Base-by-base conservation (phyloP, 2,888 invertebrate genomes). In the Nymphalis polychloros region DNA sequence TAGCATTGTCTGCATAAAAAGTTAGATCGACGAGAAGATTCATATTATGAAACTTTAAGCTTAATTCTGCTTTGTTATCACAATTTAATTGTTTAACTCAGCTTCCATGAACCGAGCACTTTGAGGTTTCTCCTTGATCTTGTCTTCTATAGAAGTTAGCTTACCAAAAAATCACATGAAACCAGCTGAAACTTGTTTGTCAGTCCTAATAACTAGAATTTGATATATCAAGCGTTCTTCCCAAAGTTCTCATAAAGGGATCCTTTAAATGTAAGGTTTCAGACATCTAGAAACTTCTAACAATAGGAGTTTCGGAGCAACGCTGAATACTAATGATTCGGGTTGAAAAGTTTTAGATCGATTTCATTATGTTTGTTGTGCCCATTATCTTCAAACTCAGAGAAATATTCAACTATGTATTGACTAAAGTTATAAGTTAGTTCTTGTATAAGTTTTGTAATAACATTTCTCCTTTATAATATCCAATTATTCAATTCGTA, bases 291-390 rank as follows among this genome's bases (percentile, higher is more conserved):
- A 62, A 67, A 55, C 20, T 67, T 66, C 53, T 66, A n/a, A 65
- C 65, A 65, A 65, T 65, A 52, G 60, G 50, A 65, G 47, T 60
- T 60, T 53, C 46, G 65, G 27, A 60, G 65, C 65, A 47, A 65
- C 50, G 47, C 60, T 65, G 65, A 65, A 65, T 65, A 47, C 65
- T 65, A 65, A 65, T 65, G 65, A 65, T 60, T 55, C 23, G 53
- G 53, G 53, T 55, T 55, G 53, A 55, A 55, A 31, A 55, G 53
- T 55, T 55, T 23, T 23, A 55, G 53, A 55, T 55, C 53, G 53
- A 55, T 55, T 27, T 55, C 27, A 55, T 55, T 31, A 55, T 55
- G 53, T 55, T 55, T 55, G 53, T 55, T 55, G 27, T 55, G 5
- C 27, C 17, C 53, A 31, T 55, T 55, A 55, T 55, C 53, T 55